Conservation (phyloP, 2,888 invertebrate genomes). For the Oegoconia quadripuncta region DNA sequence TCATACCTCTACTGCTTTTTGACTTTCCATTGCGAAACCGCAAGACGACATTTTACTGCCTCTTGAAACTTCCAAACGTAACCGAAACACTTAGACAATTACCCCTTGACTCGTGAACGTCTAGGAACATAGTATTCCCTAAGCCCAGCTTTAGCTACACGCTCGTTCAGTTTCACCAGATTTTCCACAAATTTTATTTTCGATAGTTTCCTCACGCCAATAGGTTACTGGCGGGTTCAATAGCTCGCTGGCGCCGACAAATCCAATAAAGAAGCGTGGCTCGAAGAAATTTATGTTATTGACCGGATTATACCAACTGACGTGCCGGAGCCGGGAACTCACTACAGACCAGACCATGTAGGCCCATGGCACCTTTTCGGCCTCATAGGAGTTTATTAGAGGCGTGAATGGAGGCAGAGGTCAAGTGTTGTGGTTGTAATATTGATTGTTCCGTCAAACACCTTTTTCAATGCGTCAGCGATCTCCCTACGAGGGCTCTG, state of each 20-base stretch:
- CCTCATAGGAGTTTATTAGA: background rate
- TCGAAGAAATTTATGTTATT: constrained; percentile 73
- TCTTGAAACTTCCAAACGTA: background rate
- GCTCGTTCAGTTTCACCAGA: constrained; percentile 38
- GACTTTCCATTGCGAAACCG: too few species aligned
- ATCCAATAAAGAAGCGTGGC: constrained; percentile 70
- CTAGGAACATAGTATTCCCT: constrained; percentile 6
- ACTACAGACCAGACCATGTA: constrained; percentile 39
- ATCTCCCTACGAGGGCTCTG: constrained; percentile 49
- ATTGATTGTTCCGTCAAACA: constrained; percentile 69
- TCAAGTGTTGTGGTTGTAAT: constrained; percentile 49
- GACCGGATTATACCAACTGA: constrained; percentile 70
- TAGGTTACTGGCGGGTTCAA: constrained; percentile 56
- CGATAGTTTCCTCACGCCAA: constrained; percentile 47
- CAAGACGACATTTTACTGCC: background rate
- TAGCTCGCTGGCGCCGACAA: constrained; percentile 59
- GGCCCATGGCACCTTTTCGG: constrained; percentile 39
- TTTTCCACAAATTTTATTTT: constrained; percentile 49
- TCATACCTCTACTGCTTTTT: too few species aligned
- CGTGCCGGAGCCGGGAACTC: constrained; percentile 52
- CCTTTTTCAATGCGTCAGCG: constrained; percentile 67
- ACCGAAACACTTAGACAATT: too few species aligned
- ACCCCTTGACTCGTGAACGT: too few species aligned
- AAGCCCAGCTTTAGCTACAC: constrained; percentile 3
- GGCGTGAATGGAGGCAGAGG: constrained; percentile 28